Evolutionary conservation across 1,140 invertebrate genomes (phyloP).

Genomic region (Pseudomyrmex sp.): DNA sequence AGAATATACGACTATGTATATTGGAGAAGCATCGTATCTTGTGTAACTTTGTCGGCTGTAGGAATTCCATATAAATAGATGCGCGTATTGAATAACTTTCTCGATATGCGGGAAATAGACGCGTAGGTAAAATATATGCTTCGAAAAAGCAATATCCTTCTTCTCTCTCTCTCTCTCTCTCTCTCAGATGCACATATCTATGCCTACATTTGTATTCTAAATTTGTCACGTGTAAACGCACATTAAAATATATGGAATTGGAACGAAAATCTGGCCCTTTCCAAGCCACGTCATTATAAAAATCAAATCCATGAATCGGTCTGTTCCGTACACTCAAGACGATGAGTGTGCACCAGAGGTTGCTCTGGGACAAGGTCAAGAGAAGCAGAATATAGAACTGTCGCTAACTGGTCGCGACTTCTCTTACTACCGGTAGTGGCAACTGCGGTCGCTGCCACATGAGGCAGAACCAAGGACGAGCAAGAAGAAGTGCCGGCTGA

Average conservation of each 20-base stretch:
- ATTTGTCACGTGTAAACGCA: background rate
- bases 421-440: slow-evolving; percentile 31
- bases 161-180: too few species aligned
- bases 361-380: slow-evolving; percentile 75
- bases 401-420: slow-evolving; percentile 60
- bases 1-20: too few species aligned
- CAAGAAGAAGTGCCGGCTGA: slow-evolving; percentile 60
- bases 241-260: background rate
- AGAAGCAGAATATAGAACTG: slow-evolving; percentile 73
- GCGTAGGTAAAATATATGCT: background rate
- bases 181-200: background rate
- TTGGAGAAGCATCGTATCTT: background rate
- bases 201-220: background rate
- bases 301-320: slow-evolving; percentile 27
- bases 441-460: slow-evolving; percentile 46
- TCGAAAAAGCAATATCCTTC: background rate
- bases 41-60: slow-evolving; percentile 25
- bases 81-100: slow-evolving; percentile 34
- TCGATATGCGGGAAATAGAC: slow-evolving; percentile 25
- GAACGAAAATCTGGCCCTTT: background rate
- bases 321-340: slow-evolving; percentile 66
- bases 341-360: slow-evolving; percentile 58
- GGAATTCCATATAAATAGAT: background rate
- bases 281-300: background rate
- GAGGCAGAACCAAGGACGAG: slow-evolving; percentile 55